phyloP scores from a whole-genome alignment of 2,113 vertebrate species.

The Carlito syrichta region DNA sequence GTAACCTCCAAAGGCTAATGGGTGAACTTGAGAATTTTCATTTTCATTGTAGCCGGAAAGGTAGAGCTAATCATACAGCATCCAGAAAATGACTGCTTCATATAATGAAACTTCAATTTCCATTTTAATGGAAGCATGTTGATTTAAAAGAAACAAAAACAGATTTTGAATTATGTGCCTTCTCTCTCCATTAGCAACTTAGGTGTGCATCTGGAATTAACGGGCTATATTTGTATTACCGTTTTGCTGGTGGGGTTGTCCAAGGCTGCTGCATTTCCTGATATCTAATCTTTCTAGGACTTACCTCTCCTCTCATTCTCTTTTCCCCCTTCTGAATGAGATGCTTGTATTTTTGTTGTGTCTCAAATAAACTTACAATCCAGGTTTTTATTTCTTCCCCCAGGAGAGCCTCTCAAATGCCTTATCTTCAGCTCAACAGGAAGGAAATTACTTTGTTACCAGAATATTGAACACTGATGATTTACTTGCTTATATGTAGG shows the following conservation, averaged over 20 bases:
- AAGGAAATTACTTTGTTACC: conserved; percentile 64
- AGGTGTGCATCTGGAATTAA: not conserved
- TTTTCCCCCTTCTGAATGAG: not conserved
- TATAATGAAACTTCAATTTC: not conserved
- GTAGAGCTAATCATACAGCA: not conserved
- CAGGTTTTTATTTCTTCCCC: conserved; percentile 51
- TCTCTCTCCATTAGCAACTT: not conserved
- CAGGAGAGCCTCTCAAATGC: conserved; percentile 45
- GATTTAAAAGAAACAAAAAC: conserved; percentile 3
- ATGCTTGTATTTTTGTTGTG: conserved; percentile 23
- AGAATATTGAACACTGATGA: conserved; percentile 53
- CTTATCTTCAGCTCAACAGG: conserved; percentile 59
- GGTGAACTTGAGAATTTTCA: not conserved
- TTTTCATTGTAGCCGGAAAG: not conserved
- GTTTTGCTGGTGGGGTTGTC: not conserved
- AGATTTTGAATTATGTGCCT: not conserved
- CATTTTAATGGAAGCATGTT: conserved; percentile 12
- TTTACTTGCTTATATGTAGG: conserved; percentile 51
- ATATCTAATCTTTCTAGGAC: not conserved
- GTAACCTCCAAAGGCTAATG: not conserved
- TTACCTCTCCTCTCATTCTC: not conserved
- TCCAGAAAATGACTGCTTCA: not conserved
- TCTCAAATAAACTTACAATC: conserved; percentile 44
- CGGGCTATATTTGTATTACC: not conserved
- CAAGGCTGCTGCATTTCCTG: not conserved